phyloP scores from a whole-genome alignment of 2,888 invertebrate genomes.

The Pinctada fucata region DNA sequence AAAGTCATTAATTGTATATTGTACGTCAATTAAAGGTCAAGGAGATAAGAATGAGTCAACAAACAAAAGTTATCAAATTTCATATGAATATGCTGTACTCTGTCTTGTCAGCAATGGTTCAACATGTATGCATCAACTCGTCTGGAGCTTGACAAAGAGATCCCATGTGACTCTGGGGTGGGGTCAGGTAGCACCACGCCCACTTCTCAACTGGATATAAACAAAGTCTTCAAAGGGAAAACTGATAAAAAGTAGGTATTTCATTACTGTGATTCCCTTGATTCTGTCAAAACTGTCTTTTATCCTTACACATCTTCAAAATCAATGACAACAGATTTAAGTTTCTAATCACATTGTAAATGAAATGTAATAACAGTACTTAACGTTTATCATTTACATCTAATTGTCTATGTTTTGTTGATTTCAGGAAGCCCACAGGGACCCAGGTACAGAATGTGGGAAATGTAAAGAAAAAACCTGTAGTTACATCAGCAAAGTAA shows the following conservation, averaged over 20 bases:
- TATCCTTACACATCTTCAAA: neutral
- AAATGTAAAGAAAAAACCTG: conserved; percentile 59
- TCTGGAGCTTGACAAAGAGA: conserved; percentile 64
- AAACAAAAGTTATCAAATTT: too few species aligned
- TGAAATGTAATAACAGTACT: too few species aligned
- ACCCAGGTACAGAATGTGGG: conserved; percentile 50
- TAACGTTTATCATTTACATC: too few species aligned
- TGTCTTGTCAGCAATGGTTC: conserved; percentile 71
- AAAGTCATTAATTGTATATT: too few species aligned
- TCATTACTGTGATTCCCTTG: neutral
- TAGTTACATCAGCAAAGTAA: conserved; percentile 66
- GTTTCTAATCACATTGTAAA: neutral
- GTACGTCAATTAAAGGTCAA: too few species aligned
- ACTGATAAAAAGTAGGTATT: conserved; percentile 69
- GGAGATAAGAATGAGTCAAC: too few species aligned
- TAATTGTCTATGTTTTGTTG: neutral
- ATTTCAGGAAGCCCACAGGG: conserved; percentile 55
- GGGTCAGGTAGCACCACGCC: conserved; percentile 34
- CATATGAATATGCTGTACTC: too few species aligned
- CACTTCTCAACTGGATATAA: conserved; percentile 61
- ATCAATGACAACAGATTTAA: neutral
- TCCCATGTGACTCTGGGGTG: conserved; percentile 32
- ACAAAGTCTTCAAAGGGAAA: conserved; percentile 72
- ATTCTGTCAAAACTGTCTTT: neutral
- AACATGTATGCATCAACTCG: conserved; percentile 70